These are phyloP conservation scores for Athene noctua DNA, from an alignment of 2,113 vertebrate species.

Conservation along the genomic window DNA sequence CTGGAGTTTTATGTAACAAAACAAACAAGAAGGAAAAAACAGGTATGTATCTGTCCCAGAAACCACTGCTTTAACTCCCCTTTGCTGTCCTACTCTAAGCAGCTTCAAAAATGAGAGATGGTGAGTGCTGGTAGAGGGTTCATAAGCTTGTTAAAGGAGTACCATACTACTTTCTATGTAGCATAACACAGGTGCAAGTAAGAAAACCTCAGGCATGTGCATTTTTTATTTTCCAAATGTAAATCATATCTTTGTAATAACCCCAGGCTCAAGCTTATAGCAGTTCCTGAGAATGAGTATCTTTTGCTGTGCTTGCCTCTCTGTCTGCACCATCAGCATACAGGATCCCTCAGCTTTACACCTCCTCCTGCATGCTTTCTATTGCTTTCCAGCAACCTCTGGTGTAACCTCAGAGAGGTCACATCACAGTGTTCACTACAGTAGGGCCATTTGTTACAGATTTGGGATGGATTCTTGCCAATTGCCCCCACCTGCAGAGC, in stretches of 20 bases:
- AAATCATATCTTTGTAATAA: neutral
- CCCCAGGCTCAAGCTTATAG: neutral
- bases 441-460: neutral
- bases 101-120: neutral
- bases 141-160: neutral
- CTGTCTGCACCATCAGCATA: neutral
- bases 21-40: neutral
- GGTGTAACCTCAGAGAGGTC: neutral
- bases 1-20: neutral
- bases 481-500: neutral
- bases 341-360: neutral
- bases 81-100: neutral
- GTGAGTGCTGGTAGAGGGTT: neutral
- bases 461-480: neutral
- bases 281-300: neutral
- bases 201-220: neutral
- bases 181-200: neutral
- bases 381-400: neutral
- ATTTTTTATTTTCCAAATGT: slow-evolving; percentile 12
- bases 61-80: accelerated
- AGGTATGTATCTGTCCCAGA: neutral
- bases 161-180: neutral
- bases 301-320: neutral
- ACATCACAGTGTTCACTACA: neutral
- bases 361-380: neutral